These are phyloP conservation scores for Anomalospiza imberbis DNA, from an alignment of 2,797 vertebrate species.

Conservation along the genomic window DNA sequence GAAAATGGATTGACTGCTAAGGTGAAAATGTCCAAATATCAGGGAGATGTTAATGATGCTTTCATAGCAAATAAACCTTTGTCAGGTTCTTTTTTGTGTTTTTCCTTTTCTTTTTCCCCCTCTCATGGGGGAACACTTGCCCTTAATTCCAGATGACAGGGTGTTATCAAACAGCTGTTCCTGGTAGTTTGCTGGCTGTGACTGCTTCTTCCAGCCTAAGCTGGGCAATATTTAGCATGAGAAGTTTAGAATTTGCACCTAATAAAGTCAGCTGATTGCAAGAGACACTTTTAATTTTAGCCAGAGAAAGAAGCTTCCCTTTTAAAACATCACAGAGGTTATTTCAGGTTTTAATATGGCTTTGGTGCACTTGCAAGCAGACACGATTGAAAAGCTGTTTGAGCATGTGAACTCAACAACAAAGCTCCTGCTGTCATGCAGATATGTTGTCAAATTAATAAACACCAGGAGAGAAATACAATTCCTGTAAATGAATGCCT, in stretches of 20 bases:
- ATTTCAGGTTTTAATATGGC: not conserved
- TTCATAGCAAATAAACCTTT: not conserved
- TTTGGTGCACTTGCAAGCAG: not conserved
- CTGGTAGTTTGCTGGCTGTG: not conserved
- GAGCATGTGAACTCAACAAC: not conserved
- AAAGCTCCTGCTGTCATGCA: not conserved
- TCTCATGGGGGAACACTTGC: not conserved
- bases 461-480: not conserved
- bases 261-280: conserved; percentile 1
- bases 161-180: not conserved
- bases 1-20: not conserved
- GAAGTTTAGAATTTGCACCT: conserved; percentile 14
- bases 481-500: not conserved
- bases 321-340: not conserved
- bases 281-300: conserved; percentile 21
- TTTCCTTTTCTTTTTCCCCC: not conserved
- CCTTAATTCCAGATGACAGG: not conserved
- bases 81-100: not conserved
- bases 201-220: not conserved
- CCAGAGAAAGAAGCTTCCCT: conserved; percentile 14
- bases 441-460: not conserved
- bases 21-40: not conserved
- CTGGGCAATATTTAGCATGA: not conserved
- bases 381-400: not conserved
- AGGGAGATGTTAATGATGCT: not conserved